Evolutionary conservation across 2,888 invertebrate species (phyloP), one percentile per base, ranked within the genome.

Genomic region (Tricholauxania praeusta): DNA sequence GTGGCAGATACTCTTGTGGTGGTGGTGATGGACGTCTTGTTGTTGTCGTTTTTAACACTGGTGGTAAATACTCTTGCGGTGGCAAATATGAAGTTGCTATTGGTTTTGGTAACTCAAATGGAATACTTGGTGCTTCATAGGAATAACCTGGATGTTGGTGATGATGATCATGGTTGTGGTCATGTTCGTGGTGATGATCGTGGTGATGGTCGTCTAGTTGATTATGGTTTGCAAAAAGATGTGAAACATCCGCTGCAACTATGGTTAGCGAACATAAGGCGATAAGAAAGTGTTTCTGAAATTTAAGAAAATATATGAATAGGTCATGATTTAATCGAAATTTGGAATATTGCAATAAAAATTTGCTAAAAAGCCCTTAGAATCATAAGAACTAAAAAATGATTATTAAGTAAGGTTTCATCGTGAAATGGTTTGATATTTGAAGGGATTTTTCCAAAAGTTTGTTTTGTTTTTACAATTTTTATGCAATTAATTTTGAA

Each of bases 231-330:
- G 76, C 71, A 14, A 80, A 79, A 69, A 84, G 70, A 51, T 83
- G 85, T 8, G 83, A 83, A 12, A 83, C 83, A 78, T 83, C 83
- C 3, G 81, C 82, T 17, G 78, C 74, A n/a, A 73, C 79, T 49
- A 80, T 28, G 1, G 79, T 80, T 67, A 81, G 19, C 57, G 76
- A 67, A 65, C 81, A 79, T 39, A 78, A 59, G 59, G 77, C 76
- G 52, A 83, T 47, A 47, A 80, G 71, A 0, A 84, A 55, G 62
- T 80, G 70, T 76, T 81, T 81, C 83, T 83, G 71, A 48, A 72
- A 72, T 72, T 14, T 12, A 57, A 17, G 28, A 59, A 12, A 32
- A 10, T 10, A 10, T 39, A 10, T 10, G 8, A 39, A 39, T 39
- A 39, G 8, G 2, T 8, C 7, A 39, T 39, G 10, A 6, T 8